Evolutionary conservation across 2,113 vertebrate genomes (phyloP).

Genomic region (Lophotis ruficrista): DNA sequence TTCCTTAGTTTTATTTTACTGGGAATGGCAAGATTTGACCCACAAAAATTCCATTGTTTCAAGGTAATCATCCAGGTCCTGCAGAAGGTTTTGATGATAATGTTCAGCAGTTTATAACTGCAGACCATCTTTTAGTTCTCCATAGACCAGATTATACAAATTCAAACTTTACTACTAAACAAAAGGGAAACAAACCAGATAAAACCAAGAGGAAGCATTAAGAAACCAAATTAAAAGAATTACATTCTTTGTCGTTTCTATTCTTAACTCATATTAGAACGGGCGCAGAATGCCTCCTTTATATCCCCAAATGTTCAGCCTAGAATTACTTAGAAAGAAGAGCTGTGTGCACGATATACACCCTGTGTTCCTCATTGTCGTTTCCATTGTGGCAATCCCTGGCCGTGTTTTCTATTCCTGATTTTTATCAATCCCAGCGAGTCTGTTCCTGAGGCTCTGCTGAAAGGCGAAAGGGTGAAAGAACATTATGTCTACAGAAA

Average conservation of each 20-base stretch:
- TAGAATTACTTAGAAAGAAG: not conserved
- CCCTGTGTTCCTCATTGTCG: not conserved
- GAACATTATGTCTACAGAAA: not conserved
- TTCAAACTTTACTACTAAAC: not conserved
- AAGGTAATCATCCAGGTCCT: not conserved
- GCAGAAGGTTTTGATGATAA: not conserved
- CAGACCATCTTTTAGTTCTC: not conserved
- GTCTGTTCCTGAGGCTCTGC: slow-evolving; percentile 23
- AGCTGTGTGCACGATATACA: not conserved
- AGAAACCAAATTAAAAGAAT: not conserved
- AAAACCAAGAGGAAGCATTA: not conserved
- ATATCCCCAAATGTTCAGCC: not conserved
- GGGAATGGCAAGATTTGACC: not conserved
- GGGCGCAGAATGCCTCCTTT: slow-evolving; percentile 10
- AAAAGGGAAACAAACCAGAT: not conserved
- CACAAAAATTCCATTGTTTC: not conserved
- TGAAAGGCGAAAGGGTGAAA: slow-evolving; percentile 39
- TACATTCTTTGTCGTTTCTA: not conserved
- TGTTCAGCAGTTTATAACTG: not conserved
- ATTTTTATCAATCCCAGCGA: slow-evolving; percentile 19
- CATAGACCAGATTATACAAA: not conserved
- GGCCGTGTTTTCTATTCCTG: not conserved
- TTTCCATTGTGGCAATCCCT: slow-evolving; percentile 6
- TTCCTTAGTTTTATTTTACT: not conserved
- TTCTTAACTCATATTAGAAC: not conserved